Evolutionary conservation across 2,888 invertebrate genomes (phyloP).

Genomic region (Ctena decussata): DNA sequence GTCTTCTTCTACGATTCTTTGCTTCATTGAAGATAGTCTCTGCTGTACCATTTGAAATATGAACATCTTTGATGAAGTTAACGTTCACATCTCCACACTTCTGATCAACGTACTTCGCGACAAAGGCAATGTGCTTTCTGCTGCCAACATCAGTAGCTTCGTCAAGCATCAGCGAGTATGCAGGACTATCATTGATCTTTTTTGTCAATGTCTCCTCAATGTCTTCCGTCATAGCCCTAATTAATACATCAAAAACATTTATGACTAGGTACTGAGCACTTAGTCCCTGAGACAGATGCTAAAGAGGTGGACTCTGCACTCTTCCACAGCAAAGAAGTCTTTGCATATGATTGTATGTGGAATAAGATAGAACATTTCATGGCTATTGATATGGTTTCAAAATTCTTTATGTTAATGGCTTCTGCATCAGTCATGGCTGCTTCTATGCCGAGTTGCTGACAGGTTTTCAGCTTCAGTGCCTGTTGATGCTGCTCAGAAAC

Average conservation of each 20-base stretch:
- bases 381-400: neutral
- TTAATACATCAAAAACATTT: constrained; percentile 2
- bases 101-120: constrained; percentile 28
- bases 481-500: too few relatives aligned
- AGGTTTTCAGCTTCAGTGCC: too few relatives aligned
- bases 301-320: neutral
- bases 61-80: constrained; percentile 27
- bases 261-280: neutral
- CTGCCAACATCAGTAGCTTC: neutral
- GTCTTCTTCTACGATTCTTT: constrained; percentile 13
- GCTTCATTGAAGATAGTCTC: constrained; percentile 47
- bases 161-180: neutral
- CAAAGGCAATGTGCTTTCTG: constrained; percentile 36
- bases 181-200: constrained; percentile 4
- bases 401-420: neutral
- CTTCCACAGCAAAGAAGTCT: constrained; percentile 20
- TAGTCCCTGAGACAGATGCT: neutral
- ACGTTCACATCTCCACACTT: constrained; percentile 12
- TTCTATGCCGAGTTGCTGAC: neutral
- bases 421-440: neutral
- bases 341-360: constrained; percentile 21
- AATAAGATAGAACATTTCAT: constrained; percentile 12
- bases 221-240: neutral
- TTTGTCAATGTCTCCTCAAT: neutral
- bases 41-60: constrained; percentile 32